These are phyloP conservation scores for Spisula solida DNA, from an alignment of 2,888 invertebrate genomes.

Conservation along the genomic window DNA sequence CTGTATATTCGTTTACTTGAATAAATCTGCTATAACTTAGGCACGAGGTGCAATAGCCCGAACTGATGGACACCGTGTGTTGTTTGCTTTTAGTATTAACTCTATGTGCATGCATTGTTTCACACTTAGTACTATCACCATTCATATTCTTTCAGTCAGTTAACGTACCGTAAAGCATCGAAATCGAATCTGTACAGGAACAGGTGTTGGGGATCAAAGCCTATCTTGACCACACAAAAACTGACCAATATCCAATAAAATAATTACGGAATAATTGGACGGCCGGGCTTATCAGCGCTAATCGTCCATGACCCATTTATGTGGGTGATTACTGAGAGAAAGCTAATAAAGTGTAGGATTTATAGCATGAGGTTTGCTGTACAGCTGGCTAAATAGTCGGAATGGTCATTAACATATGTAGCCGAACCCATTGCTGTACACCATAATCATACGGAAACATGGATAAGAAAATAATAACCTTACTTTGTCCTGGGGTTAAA, in stretches of 20 bases:
- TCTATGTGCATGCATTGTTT: background rate
- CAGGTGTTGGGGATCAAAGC: slow-evolving; percentile 62
- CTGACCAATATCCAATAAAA: slow-evolving; percentile 64
- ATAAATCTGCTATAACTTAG: no score
- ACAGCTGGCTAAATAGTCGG: slow-evolving; percentile 12
- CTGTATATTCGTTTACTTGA: no score
- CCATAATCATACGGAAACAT: background rate
- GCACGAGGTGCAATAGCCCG: background rate
- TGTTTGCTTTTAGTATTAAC: slow-evolving; percentile 8
- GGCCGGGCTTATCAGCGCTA: slow-evolving; percentile 50
- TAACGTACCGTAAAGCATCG: background rate
- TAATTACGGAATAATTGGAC: slow-evolving; percentile 62
- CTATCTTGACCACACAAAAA: slow-evolving; percentile 46
- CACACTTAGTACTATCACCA: background rate
- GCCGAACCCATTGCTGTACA: background rate
- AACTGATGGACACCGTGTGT: background rate
- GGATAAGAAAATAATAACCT: background rate
- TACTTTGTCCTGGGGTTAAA: no score
- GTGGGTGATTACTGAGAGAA: slow-evolving; percentile 23
- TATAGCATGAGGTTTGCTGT: background rate
- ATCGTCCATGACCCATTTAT: slow-evolving; percentile 52
- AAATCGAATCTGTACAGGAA: slow-evolving; percentile 4
- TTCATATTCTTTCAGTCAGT: background rate
- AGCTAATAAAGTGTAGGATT: slow-evolving; percentile 35
- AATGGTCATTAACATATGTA: slow-evolving; percentile 18